Evolutionary conservation across 2,888 invertebrate genomes (phyloP).

Genomic region (Clusia tigrina): DNA sequence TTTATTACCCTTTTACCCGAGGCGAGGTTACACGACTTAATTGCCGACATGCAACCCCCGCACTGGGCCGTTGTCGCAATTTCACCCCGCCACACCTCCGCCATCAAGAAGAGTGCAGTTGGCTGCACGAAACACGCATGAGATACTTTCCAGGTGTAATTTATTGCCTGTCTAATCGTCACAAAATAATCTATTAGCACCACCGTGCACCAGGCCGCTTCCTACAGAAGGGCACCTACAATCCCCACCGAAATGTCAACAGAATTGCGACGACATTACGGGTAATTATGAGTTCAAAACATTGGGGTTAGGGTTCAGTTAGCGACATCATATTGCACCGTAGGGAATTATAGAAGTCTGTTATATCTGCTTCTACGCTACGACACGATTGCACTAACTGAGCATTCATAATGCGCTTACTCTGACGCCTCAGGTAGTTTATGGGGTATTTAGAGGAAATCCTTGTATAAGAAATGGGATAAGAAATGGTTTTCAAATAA

Average conservation of each 20-base stretch:
- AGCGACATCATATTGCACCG: too few relatives aligned
- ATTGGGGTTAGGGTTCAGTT: constrained; percentile 38
- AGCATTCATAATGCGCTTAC: too few relatives aligned
- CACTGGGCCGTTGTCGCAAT: constrained; percentile 24
- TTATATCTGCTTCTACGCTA: too few relatives aligned
- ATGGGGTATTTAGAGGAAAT: too few relatives aligned
- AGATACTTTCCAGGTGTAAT: constrained; percentile 61
- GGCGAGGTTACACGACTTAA: constrained; percentile 32
- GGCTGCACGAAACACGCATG: constrained; percentile 52
- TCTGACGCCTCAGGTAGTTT: too few relatives aligned
- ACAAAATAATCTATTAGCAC: constrained; percentile 62
- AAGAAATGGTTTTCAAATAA: too few relatives aligned
- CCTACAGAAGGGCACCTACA: not conserved
- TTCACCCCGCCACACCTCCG: constrained; percentile 26
- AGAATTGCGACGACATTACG: constrained; percentile 27
- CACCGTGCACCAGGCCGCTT: constrained; percentile 22
- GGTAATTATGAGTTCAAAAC: constrained; percentile 30
- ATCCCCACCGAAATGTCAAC: constrained; percentile 30
- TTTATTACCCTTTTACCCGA: constrained; percentile 29
- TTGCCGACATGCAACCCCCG: constrained; percentile 28
- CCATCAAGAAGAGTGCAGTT: constrained; percentile 14
- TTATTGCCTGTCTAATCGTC: constrained; percentile 62
- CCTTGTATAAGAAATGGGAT: too few relatives aligned
- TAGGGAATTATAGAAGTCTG: too few relatives aligned
- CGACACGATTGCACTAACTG: too few relatives aligned